Evolutionary conservation across 92 coral and sea anemone species (phyloP).

Genomic region (Porites evermanni): DNA sequence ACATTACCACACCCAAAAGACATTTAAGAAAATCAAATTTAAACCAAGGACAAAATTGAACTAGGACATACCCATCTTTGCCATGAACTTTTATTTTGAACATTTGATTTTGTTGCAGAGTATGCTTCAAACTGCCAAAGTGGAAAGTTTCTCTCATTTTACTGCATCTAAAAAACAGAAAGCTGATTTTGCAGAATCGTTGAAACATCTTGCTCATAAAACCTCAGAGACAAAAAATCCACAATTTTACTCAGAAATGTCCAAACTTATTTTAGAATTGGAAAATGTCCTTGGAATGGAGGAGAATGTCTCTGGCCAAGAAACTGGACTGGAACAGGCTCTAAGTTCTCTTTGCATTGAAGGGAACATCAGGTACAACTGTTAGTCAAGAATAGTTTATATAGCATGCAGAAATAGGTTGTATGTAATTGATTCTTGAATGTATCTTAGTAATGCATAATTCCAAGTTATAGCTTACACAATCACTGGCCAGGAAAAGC

Average conservation of each 20-base stretch:
- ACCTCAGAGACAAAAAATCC: slow-evolving; percentile 15
- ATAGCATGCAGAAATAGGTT: too few relatives aligned
- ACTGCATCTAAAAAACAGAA: slow-evolving; percentile 5
- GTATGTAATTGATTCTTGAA: too few relatives aligned
- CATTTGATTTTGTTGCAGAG: neutral
- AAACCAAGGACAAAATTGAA: too few relatives aligned
- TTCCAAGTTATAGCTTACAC: too few relatives aligned
- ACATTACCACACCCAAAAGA: too few relatives aligned
- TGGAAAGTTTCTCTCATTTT: slow-evolving; percentile 1
- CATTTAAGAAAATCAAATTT: too few relatives aligned
- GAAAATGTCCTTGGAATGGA: slow-evolving; percentile 15
- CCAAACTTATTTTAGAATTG: slow-evolving; percentile 6
- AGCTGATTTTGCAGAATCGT: slow-evolving; percentile 12
- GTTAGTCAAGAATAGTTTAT: too few relatives aligned
- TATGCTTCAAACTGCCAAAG: slow-evolving; percentile 19
- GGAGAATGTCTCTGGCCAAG: neutral
- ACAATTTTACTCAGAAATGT: slow-evolving; percentile 25
- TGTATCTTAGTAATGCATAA: too few relatives aligned
- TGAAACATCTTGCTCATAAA: slow-evolving; percentile 25
- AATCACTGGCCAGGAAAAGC: too few relatives aligned
- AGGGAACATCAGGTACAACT: neutral
- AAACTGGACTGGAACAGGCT: neutral
- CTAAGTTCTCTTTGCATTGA: neutral
- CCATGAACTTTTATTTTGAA: neutral
- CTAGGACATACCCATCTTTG: neutral